A percentile compares a stretch with the other conserved stretches of the same genome.
Conservation (phyloP, 2,113 vertebrate genomes). For the Nicator chloris region DNA sequence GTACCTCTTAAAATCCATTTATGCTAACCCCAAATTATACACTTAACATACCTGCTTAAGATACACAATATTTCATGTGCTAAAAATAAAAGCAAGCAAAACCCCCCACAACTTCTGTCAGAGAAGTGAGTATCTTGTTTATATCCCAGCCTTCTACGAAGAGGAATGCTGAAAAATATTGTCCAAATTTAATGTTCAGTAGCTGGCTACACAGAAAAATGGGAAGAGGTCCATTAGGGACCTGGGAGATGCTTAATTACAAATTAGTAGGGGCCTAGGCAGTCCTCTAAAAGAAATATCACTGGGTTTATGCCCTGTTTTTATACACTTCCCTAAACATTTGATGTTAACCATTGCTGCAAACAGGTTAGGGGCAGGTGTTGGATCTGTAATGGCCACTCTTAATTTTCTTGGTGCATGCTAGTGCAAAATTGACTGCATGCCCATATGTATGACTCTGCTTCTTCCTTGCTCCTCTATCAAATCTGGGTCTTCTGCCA, state of each 20-base stretch:
- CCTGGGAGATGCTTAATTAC: background rate
- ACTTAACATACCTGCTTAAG: background rate
- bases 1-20: background rate
- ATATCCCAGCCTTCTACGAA: background rate
- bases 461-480: background rate
- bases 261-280: background rate
- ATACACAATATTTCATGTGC: background rate
- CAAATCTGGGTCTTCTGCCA: background rate
- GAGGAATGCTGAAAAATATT: background rate
- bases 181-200: background rate
- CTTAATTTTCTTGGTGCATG: background rate
- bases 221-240: background rate
- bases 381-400: background rate
- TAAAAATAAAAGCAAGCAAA: background rate
- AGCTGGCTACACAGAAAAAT: background rate
- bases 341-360: background rate
- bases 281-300: background rate
- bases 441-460: background rate
- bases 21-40: background rate
- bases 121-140: background rate
- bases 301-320: background rate
- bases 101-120: background rate
- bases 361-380: fast-evolving
- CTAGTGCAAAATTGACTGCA: background rate
- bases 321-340: background rate